These are phyloP conservation scores for Plecturocebus donacophilus DNA, from an alignment of 2,113 vertebrate species.

Conservation along the genomic window DNA sequence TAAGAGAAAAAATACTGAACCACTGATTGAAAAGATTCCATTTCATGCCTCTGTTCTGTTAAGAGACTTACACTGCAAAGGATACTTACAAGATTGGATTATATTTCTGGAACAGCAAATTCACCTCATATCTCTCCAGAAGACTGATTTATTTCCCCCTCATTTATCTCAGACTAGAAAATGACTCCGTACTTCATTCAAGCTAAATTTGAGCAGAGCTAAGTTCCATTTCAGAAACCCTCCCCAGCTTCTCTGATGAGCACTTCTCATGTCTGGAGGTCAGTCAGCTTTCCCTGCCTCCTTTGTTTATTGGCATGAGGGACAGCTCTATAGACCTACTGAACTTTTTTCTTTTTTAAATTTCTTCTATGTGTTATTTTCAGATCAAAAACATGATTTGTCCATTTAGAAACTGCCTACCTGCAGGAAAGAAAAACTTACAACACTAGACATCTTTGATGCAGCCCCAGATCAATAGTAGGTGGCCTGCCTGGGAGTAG, in stretches of 20 bases:
- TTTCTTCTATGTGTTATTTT: slow-evolving; percentile 4
- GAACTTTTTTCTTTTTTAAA: slow-evolving; percentile 26
- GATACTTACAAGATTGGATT: not conserved
- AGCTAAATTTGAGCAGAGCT: not conserved
- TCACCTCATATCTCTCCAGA: not conserved
- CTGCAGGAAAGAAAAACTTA: not conserved
- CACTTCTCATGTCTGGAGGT: not conserved
- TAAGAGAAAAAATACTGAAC: not conserved
- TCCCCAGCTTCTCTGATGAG: not conserved
- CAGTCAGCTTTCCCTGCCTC: slow-evolving; percentile 28
- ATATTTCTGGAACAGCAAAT: not conserved
- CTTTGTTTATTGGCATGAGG: slow-evolving; percentile 48
- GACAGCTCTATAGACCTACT: not conserved
- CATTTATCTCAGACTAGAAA: not conserved
- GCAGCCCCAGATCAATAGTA: slow-evolving; percentile 72
- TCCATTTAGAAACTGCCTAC: slow-evolving; percentile 70
- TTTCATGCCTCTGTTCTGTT: not conserved
- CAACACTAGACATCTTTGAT: slow-evolving; percentile 73
- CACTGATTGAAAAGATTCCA: not conserved
- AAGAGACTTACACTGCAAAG: not conserved
- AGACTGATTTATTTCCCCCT: not conserved
- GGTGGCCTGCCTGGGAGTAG: slow-evolving; percentile 65
- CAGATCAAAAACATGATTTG: slow-evolving; percentile 59
- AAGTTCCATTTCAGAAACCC: not conserved
- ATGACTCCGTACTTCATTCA: not conserved